Conservation (phyloP, 2,888 invertebrate genomes). For the Eustalomyia histrio region DNA sequence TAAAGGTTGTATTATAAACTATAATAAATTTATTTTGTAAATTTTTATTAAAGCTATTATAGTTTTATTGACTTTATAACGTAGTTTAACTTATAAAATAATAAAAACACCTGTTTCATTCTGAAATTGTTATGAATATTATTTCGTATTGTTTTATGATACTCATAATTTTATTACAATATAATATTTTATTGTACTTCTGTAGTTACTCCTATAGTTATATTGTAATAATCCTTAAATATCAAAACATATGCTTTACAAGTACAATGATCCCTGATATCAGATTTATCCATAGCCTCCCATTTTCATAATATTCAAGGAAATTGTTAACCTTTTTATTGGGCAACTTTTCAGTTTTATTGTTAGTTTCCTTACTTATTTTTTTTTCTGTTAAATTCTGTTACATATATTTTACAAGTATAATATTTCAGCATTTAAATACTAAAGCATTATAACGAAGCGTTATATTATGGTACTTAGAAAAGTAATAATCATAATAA, state of each 20-base stretch:
- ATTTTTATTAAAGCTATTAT: too few species aligned
- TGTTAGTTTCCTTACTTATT: constrained; percentile 14
- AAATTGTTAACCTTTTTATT: constrained; percentile 32
- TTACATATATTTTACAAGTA: constrained; percentile 1
- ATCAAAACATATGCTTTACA: background rate
- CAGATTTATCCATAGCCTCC: background rate
- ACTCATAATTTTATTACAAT: constrained; percentile 15
- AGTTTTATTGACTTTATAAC: too few species aligned
- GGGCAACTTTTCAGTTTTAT: background rate
- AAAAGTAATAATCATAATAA: constrained; percentile 61
- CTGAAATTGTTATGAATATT: too few species aligned
- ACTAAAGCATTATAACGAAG: constrained; percentile 47
- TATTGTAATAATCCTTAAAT: background rate
- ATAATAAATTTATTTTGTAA: background rate
- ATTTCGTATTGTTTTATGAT: background rate
- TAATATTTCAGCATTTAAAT: constrained; percentile 16
- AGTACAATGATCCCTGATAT: background rate
- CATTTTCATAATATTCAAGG: background rate
- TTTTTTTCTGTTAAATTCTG: background rate
- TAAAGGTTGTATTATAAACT: background rate
- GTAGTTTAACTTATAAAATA: too few species aligned
- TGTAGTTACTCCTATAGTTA: constrained; percentile 1
- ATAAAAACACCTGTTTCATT: too few species aligned
- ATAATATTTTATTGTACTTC: background rate
- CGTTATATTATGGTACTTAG: constrained; percentile 57